Evolutionary conservation across 1,140 invertebrate genomes (phyloP), one percentile per base, ranked within the genome.

Genomic region (Sarcophaga bullata): DNA sequence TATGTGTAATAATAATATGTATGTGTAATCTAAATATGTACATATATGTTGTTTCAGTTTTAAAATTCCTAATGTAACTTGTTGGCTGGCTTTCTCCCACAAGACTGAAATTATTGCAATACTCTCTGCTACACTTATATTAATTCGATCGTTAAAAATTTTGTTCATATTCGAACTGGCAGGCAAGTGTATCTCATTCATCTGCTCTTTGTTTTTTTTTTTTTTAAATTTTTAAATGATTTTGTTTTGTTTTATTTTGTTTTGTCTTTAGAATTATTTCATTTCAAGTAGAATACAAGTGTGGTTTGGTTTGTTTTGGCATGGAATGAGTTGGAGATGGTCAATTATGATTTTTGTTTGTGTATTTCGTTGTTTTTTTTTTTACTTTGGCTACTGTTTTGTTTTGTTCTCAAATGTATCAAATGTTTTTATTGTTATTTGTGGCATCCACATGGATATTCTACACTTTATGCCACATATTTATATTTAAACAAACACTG

Each of bases 401-500:
- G 62, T 68, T 68, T 68, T 68, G n/a, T 19, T 19, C 62, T 68
- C 62, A 68, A 68, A 68, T 68, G 62, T 68, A 68, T 68, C 62
- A 68, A 68, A 68, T 68, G 48, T 78, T 78, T 76, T 76, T 49
- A 48, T 76, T 73, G 13, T 73, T 75, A 48, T 49, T 78, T 50
- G 75, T 50, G 75, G 73, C 82, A 78, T 80, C 82, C 78, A 17
- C 9, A 25, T 76, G 15, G n/a, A n/a, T n/a, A n/a, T n/a, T n/a
- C n/a, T n/a, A n/a, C n/a, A n/a, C n/a, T n/a, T n/a, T n/a, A n/a
- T n/a, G n/a, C n/a, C n/a, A n/a, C n/a, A n/a, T n/a, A n/a, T n/a
- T n/a, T n/a, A 76, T 37, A 46, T 11, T 73, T 8, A 8, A 73
- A 8, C 11, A 50, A 73, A 50, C 47, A 46, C 85, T 89, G 88